phyloP scores from a whole-genome alignment of 2,888 invertebrate genomes.

The Neoaliturus tenellus region DNA sequence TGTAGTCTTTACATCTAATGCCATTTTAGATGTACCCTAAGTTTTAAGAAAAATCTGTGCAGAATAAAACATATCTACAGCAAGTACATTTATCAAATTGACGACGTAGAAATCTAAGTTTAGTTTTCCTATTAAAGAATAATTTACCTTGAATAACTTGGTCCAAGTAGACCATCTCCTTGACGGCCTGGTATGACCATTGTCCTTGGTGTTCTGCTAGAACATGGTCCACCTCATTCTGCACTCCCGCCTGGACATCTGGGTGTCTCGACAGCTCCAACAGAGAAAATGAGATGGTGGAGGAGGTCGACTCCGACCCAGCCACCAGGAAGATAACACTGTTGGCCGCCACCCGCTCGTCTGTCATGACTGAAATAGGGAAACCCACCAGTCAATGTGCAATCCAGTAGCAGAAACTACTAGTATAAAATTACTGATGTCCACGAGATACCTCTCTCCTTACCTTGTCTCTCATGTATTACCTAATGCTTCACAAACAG shows the following conservation, averaged over 20 bases:
- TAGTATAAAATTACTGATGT: background rate
- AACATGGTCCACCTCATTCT: background rate
- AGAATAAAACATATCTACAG: no score
- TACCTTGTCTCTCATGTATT: no score
- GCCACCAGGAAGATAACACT: slow-evolving; percentile 29
- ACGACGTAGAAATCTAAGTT: no score
- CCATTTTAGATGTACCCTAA: no score
- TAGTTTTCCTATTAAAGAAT: no score
- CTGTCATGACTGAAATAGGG: slow-evolving; percentile 9
- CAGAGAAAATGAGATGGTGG: background rate
- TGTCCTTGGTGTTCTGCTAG: background rate
- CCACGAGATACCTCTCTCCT: no score
- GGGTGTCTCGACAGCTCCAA: background rate
- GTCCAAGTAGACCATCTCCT: slow-evolving; percentile 56
- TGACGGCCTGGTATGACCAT: slow-evolving; percentile 51
- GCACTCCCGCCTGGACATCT: background rate
- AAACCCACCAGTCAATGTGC: no score
- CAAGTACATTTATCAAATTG: no score
- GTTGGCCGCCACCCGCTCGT: background rate
- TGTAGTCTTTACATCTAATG: no score
- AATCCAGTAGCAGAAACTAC: background rate
- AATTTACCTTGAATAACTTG: slow-evolving; percentile 53
- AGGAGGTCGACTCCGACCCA: background rate
- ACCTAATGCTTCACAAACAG: no score
- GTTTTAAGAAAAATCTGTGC: no score